A percentile compares a stretch with the other conserved stretches of the same genome.
These are phyloP conservation scores for Zosterops lateralis DNA, from an alignment of 2,113 vertebrate genomes.

Conservation along the genomic window DNA sequence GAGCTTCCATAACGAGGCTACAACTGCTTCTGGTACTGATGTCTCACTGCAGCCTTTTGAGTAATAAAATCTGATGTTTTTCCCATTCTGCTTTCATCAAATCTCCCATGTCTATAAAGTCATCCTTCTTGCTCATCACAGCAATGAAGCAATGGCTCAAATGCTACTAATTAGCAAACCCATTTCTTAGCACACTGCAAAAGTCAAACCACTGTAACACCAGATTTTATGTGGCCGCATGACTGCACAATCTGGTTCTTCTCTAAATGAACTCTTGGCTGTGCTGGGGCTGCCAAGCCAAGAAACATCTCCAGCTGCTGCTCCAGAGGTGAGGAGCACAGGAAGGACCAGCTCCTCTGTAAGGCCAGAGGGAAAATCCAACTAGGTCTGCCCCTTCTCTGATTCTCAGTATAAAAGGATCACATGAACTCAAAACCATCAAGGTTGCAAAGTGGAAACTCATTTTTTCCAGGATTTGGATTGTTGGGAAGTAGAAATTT, in stretches of 20 bases:
- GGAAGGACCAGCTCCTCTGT: not conserved
- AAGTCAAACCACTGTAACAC: not conserved
- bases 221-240: not conserved
- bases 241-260: not conserved
- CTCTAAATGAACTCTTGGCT: not conserved
- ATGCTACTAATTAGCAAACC: not conserved
- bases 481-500: not conserved
- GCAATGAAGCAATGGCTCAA: not conserved
- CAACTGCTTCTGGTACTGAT: not conserved
- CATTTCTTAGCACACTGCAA: not conserved
- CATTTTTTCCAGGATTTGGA: not conserved
- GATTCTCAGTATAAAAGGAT: not conserved
- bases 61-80: not conserved
- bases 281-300: not conserved
- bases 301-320: not conserved
- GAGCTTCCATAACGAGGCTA: not conserved
- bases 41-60: not conserved
- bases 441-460: not conserved
- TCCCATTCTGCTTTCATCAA: not conserved
- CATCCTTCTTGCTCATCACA: not conserved
- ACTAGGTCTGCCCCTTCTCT: not conserved
- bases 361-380: not conserved
- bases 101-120: not conserved
- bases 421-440: not conserved
- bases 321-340: not conserved